These are phyloP conservation scores for Mythimna lalbum DNA, from an alignment of 2,888 invertebrate species.

Conservation along the genomic window DNA sequence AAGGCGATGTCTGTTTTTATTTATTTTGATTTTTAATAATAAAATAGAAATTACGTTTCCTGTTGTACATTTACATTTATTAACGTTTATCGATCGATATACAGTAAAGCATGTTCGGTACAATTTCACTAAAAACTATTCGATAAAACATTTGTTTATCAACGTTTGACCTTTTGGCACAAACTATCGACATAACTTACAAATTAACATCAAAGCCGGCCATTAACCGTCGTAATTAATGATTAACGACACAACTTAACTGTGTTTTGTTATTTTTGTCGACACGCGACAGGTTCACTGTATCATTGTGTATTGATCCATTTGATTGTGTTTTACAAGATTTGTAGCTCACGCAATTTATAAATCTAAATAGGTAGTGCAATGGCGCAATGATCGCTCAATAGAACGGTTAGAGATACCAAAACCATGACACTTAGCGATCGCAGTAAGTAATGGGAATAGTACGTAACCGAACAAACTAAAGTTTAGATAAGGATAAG, in stretches of 20 bases:
- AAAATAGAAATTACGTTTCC: not conserved
- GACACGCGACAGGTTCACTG: slow-evolving; percentile 47
- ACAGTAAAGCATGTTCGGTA: slow-evolving; percentile 14
- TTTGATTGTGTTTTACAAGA: slow-evolving; percentile 2
- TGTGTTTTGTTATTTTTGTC: slow-evolving; percentile 38
- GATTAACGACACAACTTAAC: slow-evolving; percentile 50
- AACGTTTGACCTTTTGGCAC: slow-evolving; percentile 40
- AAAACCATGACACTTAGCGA: not conserved
- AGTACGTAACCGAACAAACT: not conserved
- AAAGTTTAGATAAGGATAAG: too few relatives aligned
- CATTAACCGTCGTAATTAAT: slow-evolving; percentile 55
- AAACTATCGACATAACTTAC: slow-evolving; percentile 38
- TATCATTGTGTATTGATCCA: slow-evolving; percentile 37
- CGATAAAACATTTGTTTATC: slow-evolving; percentile 47
- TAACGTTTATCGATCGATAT: not conserved
- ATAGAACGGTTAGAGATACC: not conserved
- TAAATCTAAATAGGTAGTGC: too few relatives aligned
- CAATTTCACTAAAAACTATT: slow-evolving; percentile 21
- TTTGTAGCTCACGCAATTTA: not conserved
- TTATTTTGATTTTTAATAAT: not conserved
- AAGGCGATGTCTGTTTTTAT: too few relatives aligned
- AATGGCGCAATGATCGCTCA: not conserved
- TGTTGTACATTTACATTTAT: not conserved
- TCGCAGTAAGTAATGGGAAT: not conserved
- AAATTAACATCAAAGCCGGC: slow-evolving; percentile 50